Evolutionary conservation across 2,113 vertebrate species (phyloP), one percentile per base, ranked within the genome.

Genomic region (Brachypodius melanocephalos): DNA sequence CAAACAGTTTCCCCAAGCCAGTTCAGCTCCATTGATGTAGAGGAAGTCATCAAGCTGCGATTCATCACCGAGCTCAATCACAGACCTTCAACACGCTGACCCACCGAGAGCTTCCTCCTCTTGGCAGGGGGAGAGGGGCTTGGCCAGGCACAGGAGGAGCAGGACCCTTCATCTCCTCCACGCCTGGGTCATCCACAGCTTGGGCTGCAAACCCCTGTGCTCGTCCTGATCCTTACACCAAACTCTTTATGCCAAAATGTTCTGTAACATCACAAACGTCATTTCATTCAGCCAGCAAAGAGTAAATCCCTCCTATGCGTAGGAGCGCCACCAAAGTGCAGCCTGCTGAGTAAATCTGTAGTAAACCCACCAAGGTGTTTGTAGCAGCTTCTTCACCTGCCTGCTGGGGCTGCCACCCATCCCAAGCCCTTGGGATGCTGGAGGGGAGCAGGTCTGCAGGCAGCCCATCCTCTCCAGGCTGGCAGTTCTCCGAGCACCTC

Each of bases 1-100:
- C 96, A 95, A 96, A 95, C 95, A 94, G 94, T 97, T 97, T 97
- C 93, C 93, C 89, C 95, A 92, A 95, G 95, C 93, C 93, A 78
- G 95, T 96, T 96, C 93, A 65, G 94, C 95, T 97, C 95, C 91
- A 68, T 40, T 92, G 95, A 95, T 73, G 94, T 76, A 94, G 92
- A 91, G 95, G 95, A 96, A 96, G 92, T 95, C 96, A 96, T 97
- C 96, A 96, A 93, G 90, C 52, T 85, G 94, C 71, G 29, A 97
- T 97, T 97, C 92, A 97, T 97, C 95, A 94, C 8, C 21, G 9
- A 65, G 87, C 74, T 92, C 94, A 87, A 57, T 74, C 87, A 84
- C 20, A 75, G 84, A 55, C 91, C 76, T 92, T 93, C 89, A 11
- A 36, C 9, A 25, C 2, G 2, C 68, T 90, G 96, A 95, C 95